Evolutionary conservation across 2,888 invertebrate genomes (phyloP), one percentile per base, ranked within the genome.

Genomic region (Caenorhabditis afra): DNA sequence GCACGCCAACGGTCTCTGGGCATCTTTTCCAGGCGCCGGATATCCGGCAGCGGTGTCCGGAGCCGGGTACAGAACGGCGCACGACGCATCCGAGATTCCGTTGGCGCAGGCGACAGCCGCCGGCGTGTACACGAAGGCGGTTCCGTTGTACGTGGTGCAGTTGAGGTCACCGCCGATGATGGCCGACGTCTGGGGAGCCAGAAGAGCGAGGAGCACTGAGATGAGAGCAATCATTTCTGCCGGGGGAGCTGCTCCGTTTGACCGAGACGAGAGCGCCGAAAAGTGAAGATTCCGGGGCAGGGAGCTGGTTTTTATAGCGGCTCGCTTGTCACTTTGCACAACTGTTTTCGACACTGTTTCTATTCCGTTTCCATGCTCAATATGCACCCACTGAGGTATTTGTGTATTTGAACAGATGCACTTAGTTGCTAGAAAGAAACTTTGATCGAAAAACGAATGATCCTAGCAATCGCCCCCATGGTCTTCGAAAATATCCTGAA

Each of bases 121-220:
- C 3, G 62, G 20, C 7, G 73, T 50, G 29, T 50, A 73, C 16
- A 57, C 49, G 37, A 64, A 73, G 11, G 44, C 49, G 14, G 62
- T 62, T 29, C 50, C 65, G 16, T 53, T 53, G 45, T 65, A 65
- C 16, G 39, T 44, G n/a, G 65, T 65, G 55, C 65, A 65, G 53
- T 65, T 65, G 23, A 65, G 23, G 44, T 65, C 65, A n/a, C 53
- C 65, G 8, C 16, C 11, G 37, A 65, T 53, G 3, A 53, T 55
- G 8, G 75, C 75, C 22, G 47, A 23, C 0, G 65, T 35, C 12
- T 53, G 68, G n/a, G 65, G 74, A 44, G 74, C 65, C 58, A 74
- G 22, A 12, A 66, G 20, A 16, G 59, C 68, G 20, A 68, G 14
- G 20, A 68, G 44, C 44, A 61, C 5, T 4, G 68, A 68, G 59